Percentiles rank a stretch among this genome's conserved stretches.
Evolutionary conservation across 1,140 invertebrate species (phyloP).

Genomic region (Diorhabda elongata): DNA sequence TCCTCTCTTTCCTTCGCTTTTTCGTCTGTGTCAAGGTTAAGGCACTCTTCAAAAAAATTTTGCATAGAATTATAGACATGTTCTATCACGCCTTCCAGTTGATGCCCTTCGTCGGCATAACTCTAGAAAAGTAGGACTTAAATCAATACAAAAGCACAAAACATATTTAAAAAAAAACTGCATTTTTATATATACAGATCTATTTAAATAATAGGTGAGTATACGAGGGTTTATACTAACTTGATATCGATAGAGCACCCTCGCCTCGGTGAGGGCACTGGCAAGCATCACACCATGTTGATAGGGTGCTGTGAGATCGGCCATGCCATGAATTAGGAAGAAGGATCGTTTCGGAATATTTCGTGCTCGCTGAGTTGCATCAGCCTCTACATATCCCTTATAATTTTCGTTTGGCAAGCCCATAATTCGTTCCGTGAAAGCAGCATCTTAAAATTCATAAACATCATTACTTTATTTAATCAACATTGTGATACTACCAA

Average conservation of each 20-base stretch:
- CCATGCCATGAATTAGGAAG: conserved; percentile 85
- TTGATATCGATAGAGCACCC: conserved; percentile 87
- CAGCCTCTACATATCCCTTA: conserved; percentile 87
- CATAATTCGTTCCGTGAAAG: conserved; percentile 89
- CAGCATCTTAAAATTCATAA: conserved; percentile 69
- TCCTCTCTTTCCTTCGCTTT: conserved; percentile 39
- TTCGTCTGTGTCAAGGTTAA: conserved; percentile 74
- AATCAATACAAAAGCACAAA: background rate
- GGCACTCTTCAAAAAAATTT: conserved; percentile 77
- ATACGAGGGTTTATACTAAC: conserved; percentile 50
- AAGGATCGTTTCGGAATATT: conserved; percentile 81
- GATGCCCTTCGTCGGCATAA: conserved; percentile 79
- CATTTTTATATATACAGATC: too few relatives aligned
- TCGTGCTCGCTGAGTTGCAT: conserved; percentile 79
- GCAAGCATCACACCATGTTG: conserved; percentile 86
- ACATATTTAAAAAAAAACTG: background rate
- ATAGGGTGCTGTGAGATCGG: conserved; percentile 87
- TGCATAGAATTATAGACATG: conserved; percentile 84
- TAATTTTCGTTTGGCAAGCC: conserved; percentile 84
- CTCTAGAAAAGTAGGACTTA: conserved; percentile 55
- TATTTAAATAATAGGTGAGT: conserved; percentile 3
- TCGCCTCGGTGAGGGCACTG: conserved; percentile 77
- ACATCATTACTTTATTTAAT: background rate
- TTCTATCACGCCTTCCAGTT: conserved; percentile 69
- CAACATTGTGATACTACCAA: background rate